Evolutionary conservation across 2,888 invertebrate genomes (phyloP).

Genomic region (Ethmia dodecea): DNA sequence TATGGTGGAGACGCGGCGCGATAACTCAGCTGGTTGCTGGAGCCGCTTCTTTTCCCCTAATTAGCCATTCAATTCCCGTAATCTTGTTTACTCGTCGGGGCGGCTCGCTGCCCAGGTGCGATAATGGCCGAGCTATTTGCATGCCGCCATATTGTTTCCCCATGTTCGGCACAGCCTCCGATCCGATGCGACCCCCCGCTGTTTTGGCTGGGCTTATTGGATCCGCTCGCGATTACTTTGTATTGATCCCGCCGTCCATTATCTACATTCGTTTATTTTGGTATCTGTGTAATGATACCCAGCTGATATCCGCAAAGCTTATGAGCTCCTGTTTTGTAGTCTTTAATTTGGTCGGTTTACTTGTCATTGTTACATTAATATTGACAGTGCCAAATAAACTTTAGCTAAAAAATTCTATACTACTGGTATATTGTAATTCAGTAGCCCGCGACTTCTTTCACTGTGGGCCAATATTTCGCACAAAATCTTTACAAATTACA

Average conservation of each 20-base stretch:
- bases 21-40: conserved; percentile 59
- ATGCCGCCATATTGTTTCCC: conserved; percentile 77
- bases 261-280: conserved; percentile 74
- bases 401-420: no score
- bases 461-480: no score
- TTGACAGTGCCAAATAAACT: no score
- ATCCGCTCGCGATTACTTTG: conserved; percentile 75
- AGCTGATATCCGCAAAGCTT: conserved; percentile 55
- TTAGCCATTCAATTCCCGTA: conserved; percentile 78
- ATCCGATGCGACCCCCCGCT: conserved; percentile 65
- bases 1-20: conserved; percentile 67
- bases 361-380: no score
- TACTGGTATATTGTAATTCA: no score
- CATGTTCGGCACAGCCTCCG: conserved; percentile 57
- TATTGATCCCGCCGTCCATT: conserved; percentile 75
- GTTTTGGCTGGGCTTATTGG: conserved; percentile 74
- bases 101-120: conserved; percentile 73
- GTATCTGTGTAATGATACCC: conserved; percentile 67
- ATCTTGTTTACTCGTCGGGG: conserved; percentile 73
- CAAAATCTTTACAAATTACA: no score
- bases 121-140: conserved; percentile 77
- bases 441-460: no score
- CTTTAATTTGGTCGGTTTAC: conserved; percentile 24
- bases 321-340: conserved; percentile 39
- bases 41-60: conserved; percentile 73